Base-by-base conservation (phyloP, 2,113 vertebrate genomes). In the Microtus ochrogaster region DNA sequence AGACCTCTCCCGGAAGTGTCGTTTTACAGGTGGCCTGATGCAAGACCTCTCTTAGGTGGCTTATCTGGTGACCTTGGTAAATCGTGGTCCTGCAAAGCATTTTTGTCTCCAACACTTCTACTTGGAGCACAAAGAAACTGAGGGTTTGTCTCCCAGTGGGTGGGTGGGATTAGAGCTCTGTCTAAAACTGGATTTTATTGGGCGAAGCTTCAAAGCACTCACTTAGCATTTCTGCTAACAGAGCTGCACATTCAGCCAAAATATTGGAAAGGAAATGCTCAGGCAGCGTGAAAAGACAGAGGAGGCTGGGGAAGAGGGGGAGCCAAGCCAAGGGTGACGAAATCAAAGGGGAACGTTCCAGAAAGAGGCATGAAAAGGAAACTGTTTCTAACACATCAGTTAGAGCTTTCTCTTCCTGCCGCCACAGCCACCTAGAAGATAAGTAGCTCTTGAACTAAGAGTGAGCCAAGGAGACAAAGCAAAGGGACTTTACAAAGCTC, bases 111-210 rank as follows among this genome's bases (percentile, higher is more conserved):
- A n/a, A 61, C 28, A 13, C 87, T 89, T 94, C 83, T 91, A 73
- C 70, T 76, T 70, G 26, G 73, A 91, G 55, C 74, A 83, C 47
- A 87, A 82, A 95, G 94, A 89, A 85, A 72, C 86, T 30, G 68
- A 58, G 89, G 73, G 55, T 61, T 95, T 63, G 16, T 89, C 83
- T 96, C 92, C 70, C 68, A 77, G 58, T 91, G 94, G 88, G 89
- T 52, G 68, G 6, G 65, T 4, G 82, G 41, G 1, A 14, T 52
- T 44, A 76, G 76, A 89, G 81, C 77, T 47, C 76, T 84, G 94
- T 92, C 97, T 95, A 95, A 97, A 98, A 89, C 72, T 88, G 28
- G 66, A 95, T 97, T 97, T 91, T 97, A 95, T 90, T 94, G 97
- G 82, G 92, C 86, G 92, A 95, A n/a, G 89, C 87, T 97, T 97